phyloP scores from a whole-genome alignment of 64 coral and sea anemone species.

The Porites lutea region DNA sequence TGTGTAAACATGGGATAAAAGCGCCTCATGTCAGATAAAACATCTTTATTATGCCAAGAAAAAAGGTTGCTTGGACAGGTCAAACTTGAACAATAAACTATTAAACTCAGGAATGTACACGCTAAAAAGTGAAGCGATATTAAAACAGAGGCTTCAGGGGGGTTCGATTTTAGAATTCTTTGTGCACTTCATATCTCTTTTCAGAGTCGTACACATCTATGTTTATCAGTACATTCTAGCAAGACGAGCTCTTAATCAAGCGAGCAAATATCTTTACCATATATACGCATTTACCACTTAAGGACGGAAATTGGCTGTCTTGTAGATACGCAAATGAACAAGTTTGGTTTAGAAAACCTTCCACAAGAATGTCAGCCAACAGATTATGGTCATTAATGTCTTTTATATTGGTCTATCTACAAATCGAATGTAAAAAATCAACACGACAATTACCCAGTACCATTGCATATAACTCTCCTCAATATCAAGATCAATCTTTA shows the following conservation, averaged over 20 bases:
- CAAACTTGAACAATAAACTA: constrained; percentile 1
- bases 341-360: neutral
- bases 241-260: neutral
- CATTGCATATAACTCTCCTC: too few relatives aligned
- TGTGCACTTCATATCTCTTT: neutral
- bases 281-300: constrained; percentile 5
- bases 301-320: neutral
- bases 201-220: neutral
- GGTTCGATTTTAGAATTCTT: neutral
- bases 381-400: neutral
- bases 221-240: constrained; percentile 9
- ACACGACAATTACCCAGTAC: neutral
- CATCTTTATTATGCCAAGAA: neutral
- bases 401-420: neutral
- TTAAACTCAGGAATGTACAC: neutral
- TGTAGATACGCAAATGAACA: constrained; percentile 5
- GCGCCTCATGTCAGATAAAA: neutral
- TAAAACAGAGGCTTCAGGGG: too few relatives aligned
- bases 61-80: neutral
- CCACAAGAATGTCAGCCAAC: neutral
- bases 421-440: neutral
- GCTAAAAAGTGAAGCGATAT: neutral
- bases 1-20: neutral
- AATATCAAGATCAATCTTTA: too few relatives aligned
- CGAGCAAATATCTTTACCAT: neutral